Evolutionary conservation across 2,797 vertebrate genomes (phyloP).

Genomic region (Aeoliscus strigatus): DNA sequence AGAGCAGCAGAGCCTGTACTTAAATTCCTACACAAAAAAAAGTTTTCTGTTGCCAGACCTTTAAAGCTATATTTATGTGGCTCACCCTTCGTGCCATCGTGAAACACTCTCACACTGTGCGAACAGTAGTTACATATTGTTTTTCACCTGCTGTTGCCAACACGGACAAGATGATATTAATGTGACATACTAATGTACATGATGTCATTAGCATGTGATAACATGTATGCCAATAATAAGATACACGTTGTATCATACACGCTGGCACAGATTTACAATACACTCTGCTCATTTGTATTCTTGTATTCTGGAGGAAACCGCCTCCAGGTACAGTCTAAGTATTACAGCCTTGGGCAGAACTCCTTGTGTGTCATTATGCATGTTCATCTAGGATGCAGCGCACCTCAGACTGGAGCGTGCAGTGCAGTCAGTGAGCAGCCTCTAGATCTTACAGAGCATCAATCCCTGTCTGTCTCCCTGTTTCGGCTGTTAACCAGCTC

Average conservation of each 20-base stretch:
- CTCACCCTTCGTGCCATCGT: slow-evolving; percentile 10
- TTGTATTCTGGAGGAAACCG: background rate
- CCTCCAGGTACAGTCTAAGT: slow-evolving; percentile 3
- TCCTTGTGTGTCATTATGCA: slow-evolving; percentile 15
- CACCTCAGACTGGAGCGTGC: slow-evolving; percentile 11
- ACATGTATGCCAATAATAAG: no score
- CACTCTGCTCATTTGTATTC: slow-evolving; percentile 17
- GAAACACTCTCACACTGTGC: slow-evolving; percentile 1
- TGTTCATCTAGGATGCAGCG: slow-evolving; percentile 17
- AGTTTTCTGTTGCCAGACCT: slow-evolving; percentile 12
- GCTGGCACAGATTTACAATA: background rate
- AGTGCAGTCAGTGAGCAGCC: slow-evolving; percentile 37
- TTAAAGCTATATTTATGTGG: slow-evolving; percentile 10
- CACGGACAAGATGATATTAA: no score
- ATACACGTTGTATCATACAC: no score
- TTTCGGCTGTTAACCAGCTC: slow-evolving; percentile 69
- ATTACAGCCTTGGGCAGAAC: slow-evolving; percentile 10
- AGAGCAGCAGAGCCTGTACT: slow-evolving; percentile 6
- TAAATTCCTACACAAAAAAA: slow-evolving; percentile 18
- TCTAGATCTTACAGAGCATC: slow-evolving; percentile 50
- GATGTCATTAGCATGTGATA: no score
- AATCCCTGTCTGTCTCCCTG: slow-evolving; percentile 65
- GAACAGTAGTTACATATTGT: background rate
- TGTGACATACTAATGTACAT: background rate
- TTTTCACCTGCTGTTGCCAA: background rate